Base-by-base conservation (phyloP, 2,797 vertebrate genomes). In the Varecia variegata region DNA sequence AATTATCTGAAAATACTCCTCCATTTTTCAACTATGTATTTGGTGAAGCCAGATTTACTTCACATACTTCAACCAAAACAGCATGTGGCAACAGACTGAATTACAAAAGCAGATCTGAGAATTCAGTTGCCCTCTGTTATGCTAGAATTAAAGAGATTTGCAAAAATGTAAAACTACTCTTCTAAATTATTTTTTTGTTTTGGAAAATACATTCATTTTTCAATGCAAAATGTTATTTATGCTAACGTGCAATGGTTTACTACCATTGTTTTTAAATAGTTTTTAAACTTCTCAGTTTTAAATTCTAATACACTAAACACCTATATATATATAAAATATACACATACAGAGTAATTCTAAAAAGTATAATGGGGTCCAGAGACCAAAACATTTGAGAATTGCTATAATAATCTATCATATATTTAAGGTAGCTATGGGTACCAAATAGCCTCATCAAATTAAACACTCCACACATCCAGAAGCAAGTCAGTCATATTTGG, bases 171-270 rank as follows among this genome's bases (percentile, higher is more conserved):
- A 79, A 94, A 79, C 4, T 23, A 74, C 43, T 86, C 18, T 18
- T 79, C 12, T 56, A 88, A 83, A 21, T 77, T 83, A n/a, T 21
- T 43, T 81, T 25, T 95, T 71, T 88, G 27, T 54, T 90, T 68
- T 76, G 80, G 58, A 92, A 95, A 86, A 93, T 56, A 88, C 9
- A 90, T 17, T 54, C n/a, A 88, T 58, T 94, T 92, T 92, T 80
- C n/a, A 84, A 56, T 43, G 30, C 32, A 89, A 94, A 92, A 17
- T 20, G 17, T 56, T 79, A 70, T 25, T 45, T 80, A 77, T 68
- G 68, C 74, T 76, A 90, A 60, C 67, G 95, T 50, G 50, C 20
- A 90, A 50, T 76, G 32, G 60, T 77, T 92, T 70, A 40, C n/a
- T 54, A 94, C 70, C 3, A 52, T 11, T n/a, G 62, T 83, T 88